Percentiles rank a stretch among this genome's conserved stretches.
Evolutionary conservation across 1,140 invertebrate species (phyloP).

Genomic region (Mamestra configurata): DNA sequence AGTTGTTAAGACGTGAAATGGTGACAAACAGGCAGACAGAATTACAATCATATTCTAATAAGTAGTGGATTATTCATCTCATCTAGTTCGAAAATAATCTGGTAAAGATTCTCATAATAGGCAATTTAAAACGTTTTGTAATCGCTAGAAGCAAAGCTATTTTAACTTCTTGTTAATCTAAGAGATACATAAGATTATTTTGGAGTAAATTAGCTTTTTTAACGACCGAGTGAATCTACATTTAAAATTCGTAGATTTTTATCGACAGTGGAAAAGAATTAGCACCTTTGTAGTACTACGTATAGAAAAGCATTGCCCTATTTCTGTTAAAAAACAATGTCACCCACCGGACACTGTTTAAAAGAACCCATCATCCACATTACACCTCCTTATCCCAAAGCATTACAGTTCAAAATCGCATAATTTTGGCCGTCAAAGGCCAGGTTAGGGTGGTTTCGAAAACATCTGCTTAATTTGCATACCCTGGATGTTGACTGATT

Average conservation of each 20-base stretch:
- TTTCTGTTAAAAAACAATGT: slow-evolving; percentile 48
- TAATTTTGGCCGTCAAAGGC: not conserved
- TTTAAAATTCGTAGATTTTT: not conserved
- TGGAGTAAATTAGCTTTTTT: no score
- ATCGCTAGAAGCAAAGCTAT: no score
- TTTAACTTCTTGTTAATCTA: no score
- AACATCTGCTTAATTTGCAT: slow-evolving; percentile 75
- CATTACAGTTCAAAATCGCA: slow-evolving; percentile 18
- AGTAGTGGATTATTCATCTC: no score
- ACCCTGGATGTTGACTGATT: slow-evolving; percentile 68
- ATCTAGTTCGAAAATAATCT: no score
- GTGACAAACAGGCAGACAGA: no score
- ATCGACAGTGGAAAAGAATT: not conserved
- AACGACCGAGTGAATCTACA: no score
- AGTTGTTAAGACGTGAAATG: no score
- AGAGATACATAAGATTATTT: no score
- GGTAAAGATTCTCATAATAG: no score
- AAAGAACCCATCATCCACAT: not conserved
- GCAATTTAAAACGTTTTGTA: no score
- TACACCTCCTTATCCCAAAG: not conserved
- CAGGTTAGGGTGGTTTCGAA: not conserved
- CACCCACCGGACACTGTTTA: slow-evolving; percentile 38
- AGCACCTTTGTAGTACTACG: not conserved
- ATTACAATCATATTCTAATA: no score
- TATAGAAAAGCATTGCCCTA: slow-evolving; percentile 46